These are phyloP conservation scores for Limnothrissa miodon DNA, from an alignment of 2,113 vertebrate species.

Conservation along the genomic window DNA sequence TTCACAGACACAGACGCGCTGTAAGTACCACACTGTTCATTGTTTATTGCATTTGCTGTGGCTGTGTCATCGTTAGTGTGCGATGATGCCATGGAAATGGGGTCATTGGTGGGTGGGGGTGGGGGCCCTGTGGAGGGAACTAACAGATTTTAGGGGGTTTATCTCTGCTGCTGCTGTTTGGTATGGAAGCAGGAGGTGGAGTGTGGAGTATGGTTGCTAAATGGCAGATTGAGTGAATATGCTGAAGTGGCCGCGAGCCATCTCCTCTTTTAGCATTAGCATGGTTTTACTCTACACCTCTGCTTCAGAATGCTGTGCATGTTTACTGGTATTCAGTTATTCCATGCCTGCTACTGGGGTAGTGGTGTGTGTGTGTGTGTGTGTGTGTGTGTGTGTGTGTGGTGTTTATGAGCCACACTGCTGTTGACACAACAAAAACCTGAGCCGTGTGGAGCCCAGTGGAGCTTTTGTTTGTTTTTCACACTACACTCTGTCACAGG, in stretches of 20 bases:
- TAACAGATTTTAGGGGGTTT: not conserved
- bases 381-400: not conserved
- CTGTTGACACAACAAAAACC: conserved; percentile 15
- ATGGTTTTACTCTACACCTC: not conserved
- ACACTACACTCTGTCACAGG: conserved; percentile 7
- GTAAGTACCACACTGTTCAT: not conserved
- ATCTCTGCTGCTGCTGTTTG: not conserved
- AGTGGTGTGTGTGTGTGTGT: not conserved
- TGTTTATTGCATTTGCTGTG: not conserved
- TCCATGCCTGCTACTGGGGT: not conserved
- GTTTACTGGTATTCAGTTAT: no score
- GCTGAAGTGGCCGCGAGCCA: not conserved
- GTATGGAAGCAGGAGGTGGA: not conserved
- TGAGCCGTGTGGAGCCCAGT: not conserved
- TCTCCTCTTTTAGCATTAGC: not conserved
- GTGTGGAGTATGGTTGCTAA: not conserved
- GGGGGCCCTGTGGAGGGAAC: not conserved
- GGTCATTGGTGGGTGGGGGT: not conserved
- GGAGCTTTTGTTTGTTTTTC: conserved; percentile 11
- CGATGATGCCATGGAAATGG: not conserved
- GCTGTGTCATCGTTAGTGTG: not conserved
- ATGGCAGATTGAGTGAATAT: conserved; percentile 9
- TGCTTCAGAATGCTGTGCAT: not conserved
- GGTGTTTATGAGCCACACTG: not conserved
- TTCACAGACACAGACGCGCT: not conserved